Evolutionary conservation across 2,113 vertebrate species (phyloP), one percentile per base, ranked within the genome.

Genomic region (Dicaeum eximium): DNA sequence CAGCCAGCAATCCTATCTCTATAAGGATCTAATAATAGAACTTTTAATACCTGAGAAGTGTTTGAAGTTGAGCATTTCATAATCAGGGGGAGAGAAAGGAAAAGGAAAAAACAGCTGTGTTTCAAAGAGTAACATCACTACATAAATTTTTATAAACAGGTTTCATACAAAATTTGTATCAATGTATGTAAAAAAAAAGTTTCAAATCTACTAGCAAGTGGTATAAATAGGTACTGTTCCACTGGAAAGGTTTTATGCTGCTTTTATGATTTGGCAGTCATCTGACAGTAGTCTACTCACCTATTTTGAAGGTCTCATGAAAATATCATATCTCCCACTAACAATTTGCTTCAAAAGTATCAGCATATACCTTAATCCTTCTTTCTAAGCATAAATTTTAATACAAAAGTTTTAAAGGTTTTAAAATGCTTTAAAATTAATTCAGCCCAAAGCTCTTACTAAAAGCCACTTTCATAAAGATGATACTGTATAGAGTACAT

Each of bases 11-110:
- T 35, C 20, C 8, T 23, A 66, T 37, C 24, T 35, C 16, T 28
- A 23, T 35, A n/a, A 64, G 50, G 33, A 85, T 45, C 28, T 54
- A 48, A 47, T 33, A 10, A 77, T 28, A 79, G 2, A 53, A 66
- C 13, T 37, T 80, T 30, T 44, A 90, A 94, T 84, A 75, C 94
- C 96, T 95, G 91, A 97, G 96, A 95, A 85, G 33, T 50, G 38
- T 86, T 74, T 54, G 50, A 50, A 86, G 64, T 25, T 30, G 33
- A 87, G 28, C 1, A 72, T 67, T 81, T 91, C 51, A 21, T 44
- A 78, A n/a, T 48, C 44, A 66, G 3, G 35, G 17, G 91, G n/a
- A 95, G 47, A 60, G 28, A 24, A 85, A 56, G 18, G 20, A 65
- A 48, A 92, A 83, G 30, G 22, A 61, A 83, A 64, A 60, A 91